These are phyloP conservation scores for Zalophus californianus DNA, from an alignment of 2,797 vertebrate genomes.

Conservation along the genomic window DNA sequence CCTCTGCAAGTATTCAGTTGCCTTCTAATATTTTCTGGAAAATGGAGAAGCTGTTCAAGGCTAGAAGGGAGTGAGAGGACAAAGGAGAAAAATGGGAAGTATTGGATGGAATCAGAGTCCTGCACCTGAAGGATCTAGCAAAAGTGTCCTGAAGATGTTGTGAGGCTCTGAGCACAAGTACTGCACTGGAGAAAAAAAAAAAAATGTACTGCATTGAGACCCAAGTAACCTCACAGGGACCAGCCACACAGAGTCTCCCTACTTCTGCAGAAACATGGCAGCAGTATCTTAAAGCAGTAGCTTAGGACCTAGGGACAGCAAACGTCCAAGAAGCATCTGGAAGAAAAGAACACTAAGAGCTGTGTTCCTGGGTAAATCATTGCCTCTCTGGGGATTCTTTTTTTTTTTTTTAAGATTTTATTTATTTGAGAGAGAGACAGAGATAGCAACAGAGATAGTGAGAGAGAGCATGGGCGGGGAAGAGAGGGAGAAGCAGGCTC, in stretches of 20 bases:
- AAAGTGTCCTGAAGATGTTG: neutral
- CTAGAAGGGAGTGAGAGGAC: neutral
- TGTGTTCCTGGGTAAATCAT: neutral
- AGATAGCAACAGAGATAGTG: too few relatives aligned
- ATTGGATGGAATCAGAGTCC: neutral
- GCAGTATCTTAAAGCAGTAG: neutral
- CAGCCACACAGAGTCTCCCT: neutral
- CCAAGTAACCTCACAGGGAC: too few relatives aligned
- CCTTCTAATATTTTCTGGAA: neutral
- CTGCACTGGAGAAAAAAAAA: neutral
- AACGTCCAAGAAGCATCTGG: neutral
- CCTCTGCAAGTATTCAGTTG: neutral
- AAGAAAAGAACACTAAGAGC: neutral
- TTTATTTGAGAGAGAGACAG: too few relatives aligned
- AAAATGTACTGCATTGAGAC: neutral
- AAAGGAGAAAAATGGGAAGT: neutral
- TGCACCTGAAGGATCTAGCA: neutral
- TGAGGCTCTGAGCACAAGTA: neutral
- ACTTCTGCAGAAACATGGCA: accelerated
- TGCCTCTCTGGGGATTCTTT: neutral
- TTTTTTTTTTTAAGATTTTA: too few relatives aligned
- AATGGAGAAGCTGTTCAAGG: neutral
- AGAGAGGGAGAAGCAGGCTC: too few relatives aligned
- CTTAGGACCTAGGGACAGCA: neutral
- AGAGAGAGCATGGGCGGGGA: too few relatives aligned